phyloP scores from a whole-genome alignment of 2,113 vertebrate genomes.

The Entelurus aequoreus region DNA sequence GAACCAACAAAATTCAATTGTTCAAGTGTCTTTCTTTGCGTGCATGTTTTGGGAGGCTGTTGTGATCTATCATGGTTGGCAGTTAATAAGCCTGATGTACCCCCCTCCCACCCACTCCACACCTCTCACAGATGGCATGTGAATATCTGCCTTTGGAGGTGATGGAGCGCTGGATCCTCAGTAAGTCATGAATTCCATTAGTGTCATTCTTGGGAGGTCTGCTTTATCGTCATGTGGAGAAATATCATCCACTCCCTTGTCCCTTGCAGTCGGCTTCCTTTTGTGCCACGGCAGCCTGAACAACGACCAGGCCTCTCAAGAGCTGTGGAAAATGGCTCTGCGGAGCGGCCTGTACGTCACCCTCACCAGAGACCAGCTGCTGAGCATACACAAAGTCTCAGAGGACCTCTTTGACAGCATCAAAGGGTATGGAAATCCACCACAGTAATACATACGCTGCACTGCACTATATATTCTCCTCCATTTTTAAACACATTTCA shows the following conservation, averaged over 20 bases:
- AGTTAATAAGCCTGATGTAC: slow-evolving; percentile 21
- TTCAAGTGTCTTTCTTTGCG: neutral
- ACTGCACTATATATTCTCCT: neutral
- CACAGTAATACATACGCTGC: neutral
- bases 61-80: neutral
- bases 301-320: slow-evolving; percentile 70
- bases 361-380: slow-evolving; percentile 81
- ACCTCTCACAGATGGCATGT: slow-evolving; percentile 78
- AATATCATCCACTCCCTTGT: neutral
- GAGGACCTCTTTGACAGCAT: slow-evolving; percentile 81
- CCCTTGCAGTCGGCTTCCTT: slow-evolving; percentile 82
- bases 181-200: slow-evolving; percentile 69
- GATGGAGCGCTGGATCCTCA: slow-evolving; percentile 90
- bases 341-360: slow-evolving; percentile 80
- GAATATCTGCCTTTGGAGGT: slow-evolving; percentile 89
- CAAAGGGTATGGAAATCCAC: slow-evolving; percentile 76
- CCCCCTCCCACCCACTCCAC: too few species aligned
- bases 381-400: slow-evolving; percentile 83
- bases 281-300: slow-evolving; percentile 83
- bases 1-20: neutral
- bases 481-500: neutral
- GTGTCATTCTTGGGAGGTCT: neutral
- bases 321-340: slow-evolving; percentile 85
- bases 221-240: neutral
- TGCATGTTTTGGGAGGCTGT: neutral